These are phyloP conservation scores for Conus canariensis DNA, from an alignment of 2,888 invertebrate species.

Conservation along the genomic window DNA sequence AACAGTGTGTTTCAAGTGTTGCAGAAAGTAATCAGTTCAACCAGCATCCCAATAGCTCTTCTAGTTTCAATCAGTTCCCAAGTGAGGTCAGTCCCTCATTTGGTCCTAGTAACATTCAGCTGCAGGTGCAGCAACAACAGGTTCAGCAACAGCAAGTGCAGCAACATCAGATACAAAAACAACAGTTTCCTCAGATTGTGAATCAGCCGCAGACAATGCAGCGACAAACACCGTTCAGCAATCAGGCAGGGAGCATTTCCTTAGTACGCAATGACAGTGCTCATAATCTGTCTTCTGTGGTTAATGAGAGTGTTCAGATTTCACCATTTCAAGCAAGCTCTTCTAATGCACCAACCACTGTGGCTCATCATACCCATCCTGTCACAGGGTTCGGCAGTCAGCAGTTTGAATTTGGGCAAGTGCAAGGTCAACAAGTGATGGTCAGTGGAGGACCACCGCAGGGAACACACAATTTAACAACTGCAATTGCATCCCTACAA, in stretches of 20 bases:
- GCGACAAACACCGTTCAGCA: neutral
- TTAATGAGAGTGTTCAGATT: neutral
- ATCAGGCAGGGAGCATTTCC: neutral
- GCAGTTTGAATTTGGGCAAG: constrained; percentile 19
- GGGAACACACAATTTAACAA: constrained; percentile 12
- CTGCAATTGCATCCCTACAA: neutral
- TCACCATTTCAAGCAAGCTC: neutral
- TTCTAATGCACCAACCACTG: neutral
- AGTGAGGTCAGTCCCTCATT: neutral
- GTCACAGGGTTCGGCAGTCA: constrained; percentile 3
- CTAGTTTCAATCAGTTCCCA: constrained; percentile 33
- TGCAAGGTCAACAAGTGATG: neutral
- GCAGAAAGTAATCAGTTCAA: constrained; percentile 12
- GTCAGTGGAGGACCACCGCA: neutral
- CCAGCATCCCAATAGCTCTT: neutral
- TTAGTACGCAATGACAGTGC: constrained; percentile 25
- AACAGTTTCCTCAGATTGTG: neutral
- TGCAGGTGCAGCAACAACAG: constrained; percentile 4
- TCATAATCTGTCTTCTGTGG: constrained; percentile 11
- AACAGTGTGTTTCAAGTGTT: neutral
- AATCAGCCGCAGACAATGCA: constrained; percentile 25
- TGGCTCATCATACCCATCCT: neutral
- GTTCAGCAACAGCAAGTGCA: constrained; percentile 12
- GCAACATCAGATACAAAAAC: neutral
- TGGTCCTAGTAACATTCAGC: neutral